Percentiles rank a stretch among this genome's conserved stretches.
Conservation (phyloP, 2,113 vertebrate genomes). For the Grammomys surdaster region DNA sequence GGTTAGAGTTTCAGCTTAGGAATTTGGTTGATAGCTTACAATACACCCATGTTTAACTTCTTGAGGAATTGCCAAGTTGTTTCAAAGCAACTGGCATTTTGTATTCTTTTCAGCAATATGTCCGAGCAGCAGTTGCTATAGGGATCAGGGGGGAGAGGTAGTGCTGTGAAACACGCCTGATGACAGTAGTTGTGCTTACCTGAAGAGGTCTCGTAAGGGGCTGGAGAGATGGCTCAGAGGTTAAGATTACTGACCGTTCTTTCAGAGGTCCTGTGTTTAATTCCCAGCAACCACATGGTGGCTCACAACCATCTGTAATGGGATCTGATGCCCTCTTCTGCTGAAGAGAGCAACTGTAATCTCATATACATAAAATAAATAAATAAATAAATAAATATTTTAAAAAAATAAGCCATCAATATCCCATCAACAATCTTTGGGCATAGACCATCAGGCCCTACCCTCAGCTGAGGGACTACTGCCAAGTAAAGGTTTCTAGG, state of each 20-base stretch:
- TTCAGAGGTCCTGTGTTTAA: too few species aligned
- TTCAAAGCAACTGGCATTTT: constrained; percentile 43
- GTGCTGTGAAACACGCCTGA: neutral
- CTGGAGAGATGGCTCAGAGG: too few species aligned
- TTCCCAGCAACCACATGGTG: too few species aligned
- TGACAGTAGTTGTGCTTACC: neutral
- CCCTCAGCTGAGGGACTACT: too few species aligned
- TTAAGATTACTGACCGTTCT: too few species aligned
- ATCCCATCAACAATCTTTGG: neutral
- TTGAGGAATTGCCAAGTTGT: neutral
- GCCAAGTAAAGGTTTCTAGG: too few species aligned
- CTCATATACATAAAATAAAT: too few species aligned
- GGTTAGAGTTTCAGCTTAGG: neutral
- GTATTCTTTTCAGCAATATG: neutral
- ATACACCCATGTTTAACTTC: constrained; percentile 9
- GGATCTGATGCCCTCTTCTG: too few species aligned
- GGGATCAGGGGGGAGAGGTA: neutral
- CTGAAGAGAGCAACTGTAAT: too few species aligned
- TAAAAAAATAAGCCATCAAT: neutral
- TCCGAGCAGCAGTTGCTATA: neutral
- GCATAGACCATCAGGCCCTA: neutral
- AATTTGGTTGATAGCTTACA: neutral
- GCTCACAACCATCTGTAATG: too few species aligned
- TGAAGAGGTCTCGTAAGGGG: neutral
- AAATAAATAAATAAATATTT: too few species aligned